Conservation (phyloP, 2,888 invertebrate species). For the Aleiodes testaceus region DNA sequence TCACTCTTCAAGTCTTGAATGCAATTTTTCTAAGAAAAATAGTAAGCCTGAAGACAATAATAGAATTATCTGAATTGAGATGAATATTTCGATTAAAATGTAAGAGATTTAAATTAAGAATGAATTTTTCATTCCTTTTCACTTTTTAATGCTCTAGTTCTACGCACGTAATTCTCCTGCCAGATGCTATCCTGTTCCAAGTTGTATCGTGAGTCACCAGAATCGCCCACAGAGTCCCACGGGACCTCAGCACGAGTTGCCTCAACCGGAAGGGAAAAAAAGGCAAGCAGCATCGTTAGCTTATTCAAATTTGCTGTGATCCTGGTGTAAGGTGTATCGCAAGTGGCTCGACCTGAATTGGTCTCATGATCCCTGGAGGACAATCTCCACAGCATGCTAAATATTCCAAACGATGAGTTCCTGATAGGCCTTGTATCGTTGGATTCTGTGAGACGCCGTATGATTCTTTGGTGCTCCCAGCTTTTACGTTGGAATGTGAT, state of each 20-base stretch:
- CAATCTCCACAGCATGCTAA: neutral
- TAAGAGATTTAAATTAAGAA: no score
- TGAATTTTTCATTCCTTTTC: no score
- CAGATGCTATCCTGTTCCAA: slow-evolving; percentile 59
- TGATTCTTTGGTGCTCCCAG: slow-evolving; percentile 13
- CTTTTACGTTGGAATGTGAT: slow-evolving; percentile 40
- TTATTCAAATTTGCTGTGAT: slow-evolving; percentile 46
- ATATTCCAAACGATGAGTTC: slow-evolving; percentile 35
- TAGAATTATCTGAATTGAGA: no score
- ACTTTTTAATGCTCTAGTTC: no score
- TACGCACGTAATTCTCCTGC: neutral
- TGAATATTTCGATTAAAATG: no score
- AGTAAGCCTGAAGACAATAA: no score
- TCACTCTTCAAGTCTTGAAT: no score
- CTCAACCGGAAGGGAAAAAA: slow-evolving; percentile 8
- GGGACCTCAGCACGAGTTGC: slow-evolving; percentile 49
- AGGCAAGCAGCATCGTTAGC: neutral
- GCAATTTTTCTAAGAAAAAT: no score
- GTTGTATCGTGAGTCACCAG: slow-evolving; percentile 63
- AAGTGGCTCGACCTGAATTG: slow-evolving; percentile 57
- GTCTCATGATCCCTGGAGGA: slow-evolving; percentile 7
- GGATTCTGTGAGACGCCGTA: slow-evolving; percentile 40
- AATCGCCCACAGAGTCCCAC: slow-evolving; percentile 44
- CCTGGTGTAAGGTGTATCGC: slow-evolving; percentile 63
- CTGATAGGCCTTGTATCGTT: slow-evolving; percentile 47